phyloP scores from a whole-genome alignment of 2,797 vertebrate species.

The Enteromius thamalakanensis region DNA sequence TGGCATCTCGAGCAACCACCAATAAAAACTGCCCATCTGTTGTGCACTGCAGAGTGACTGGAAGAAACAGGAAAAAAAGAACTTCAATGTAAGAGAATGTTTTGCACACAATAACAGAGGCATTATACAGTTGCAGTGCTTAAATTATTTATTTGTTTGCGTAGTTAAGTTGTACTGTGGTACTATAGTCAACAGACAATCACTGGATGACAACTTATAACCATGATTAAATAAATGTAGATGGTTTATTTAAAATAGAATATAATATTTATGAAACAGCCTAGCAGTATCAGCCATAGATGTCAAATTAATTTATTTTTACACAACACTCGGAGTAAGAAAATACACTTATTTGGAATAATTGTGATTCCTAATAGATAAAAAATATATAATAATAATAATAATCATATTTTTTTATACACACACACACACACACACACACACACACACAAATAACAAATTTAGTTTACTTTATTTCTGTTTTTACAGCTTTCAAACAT shows the following conservation, averaged over 20 bases:
- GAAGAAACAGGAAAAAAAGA: neutral
- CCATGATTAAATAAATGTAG: neutral
- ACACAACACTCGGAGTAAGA: neutral
- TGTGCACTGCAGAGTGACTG: slow-evolving; percentile 80
- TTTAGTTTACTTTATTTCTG: neutral
- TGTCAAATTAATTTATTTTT: neutral
- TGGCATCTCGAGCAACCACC: slow-evolving; percentile 73
- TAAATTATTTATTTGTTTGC: neutral
- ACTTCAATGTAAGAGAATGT: too few species aligned
- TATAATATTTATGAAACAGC: neutral
- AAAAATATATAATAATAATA: too few species aligned
- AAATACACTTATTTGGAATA: neutral
- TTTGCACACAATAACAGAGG: neutral
- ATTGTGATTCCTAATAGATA: neutral
- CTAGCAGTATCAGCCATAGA: neutral
- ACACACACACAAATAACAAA: too few species aligned
- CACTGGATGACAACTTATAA: neutral
- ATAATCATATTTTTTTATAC: too few species aligned
- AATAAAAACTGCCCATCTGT: slow-evolving; percentile 79
- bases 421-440: too few species aligned
- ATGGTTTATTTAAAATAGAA: neutral
- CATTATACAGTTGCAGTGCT: neutral
- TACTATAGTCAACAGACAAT: neutral
- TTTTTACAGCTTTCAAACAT: neutral
- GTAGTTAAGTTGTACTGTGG: neutral